Percentiles rank a stretch among this genome's conserved stretches.
These are phyloP conservation scores for Adelphocoris suturalis DNA, from an alignment of 2,888 invertebrate genomes.

Conservation along the genomic window DNA sequence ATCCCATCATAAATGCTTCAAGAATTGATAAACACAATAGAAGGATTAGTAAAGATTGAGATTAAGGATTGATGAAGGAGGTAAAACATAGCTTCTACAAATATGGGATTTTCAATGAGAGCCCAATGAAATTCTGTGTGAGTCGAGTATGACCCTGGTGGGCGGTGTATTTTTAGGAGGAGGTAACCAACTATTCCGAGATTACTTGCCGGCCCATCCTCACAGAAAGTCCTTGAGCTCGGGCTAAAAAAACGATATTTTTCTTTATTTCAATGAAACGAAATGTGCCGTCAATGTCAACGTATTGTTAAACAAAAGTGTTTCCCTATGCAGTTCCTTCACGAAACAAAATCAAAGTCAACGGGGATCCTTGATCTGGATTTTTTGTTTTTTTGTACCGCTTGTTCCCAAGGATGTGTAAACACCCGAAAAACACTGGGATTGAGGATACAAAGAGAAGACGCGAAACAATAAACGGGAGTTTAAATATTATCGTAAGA, in stretches of 20 bases:
- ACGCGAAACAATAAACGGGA: neutral
- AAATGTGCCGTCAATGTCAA: neutral
- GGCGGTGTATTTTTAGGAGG: conserved; percentile 12
- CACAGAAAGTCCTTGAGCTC: conserved; percentile 22
- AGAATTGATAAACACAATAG: neutral
- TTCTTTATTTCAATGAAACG: neutral
- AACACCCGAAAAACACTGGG: neutral
- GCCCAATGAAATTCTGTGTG: neutral
- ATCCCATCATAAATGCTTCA: too few species aligned
- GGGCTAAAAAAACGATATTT: neutral
- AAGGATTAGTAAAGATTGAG: neutral
- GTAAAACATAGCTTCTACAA: neutral
- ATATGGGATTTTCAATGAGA: neutral
- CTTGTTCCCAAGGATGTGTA: neutral
- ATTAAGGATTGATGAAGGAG: neutral
- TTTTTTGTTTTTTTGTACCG: neutral
- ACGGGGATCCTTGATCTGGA: conserved; percentile 15
- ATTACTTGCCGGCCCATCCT: conserved; percentile 1
- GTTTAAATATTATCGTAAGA: neutral
- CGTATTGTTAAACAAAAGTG: neutral
- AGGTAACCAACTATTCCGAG: conserved; percentile 15
- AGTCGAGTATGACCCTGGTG: conserved; percentile 4
- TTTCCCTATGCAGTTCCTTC: neutral
- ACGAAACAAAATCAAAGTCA: neutral
- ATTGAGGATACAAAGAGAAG: neutral